phyloP scores from a whole-genome alignment of 2,113 vertebrate genomes.

The Isichthys henryi region DNA sequence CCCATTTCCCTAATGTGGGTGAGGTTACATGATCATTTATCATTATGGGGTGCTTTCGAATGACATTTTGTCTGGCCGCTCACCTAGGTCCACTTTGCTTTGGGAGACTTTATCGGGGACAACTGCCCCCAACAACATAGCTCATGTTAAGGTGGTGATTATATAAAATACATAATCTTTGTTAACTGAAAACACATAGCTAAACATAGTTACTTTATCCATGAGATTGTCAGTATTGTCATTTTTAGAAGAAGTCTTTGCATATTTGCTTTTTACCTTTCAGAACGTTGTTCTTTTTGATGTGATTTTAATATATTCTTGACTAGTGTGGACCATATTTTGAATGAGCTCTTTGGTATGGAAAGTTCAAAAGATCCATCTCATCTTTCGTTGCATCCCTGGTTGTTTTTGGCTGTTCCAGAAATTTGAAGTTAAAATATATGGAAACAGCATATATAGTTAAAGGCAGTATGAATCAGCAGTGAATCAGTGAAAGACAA shows the following conservation, averaged over 20 bases:
- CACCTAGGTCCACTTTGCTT: not conserved
- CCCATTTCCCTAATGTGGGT: not conserved
- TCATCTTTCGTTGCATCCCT: not conserved
- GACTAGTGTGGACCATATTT: not conserved
- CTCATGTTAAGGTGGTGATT: not conserved
- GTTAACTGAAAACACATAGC: not conserved
- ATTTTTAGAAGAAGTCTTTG: not conserved
- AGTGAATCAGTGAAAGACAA: not conserved
- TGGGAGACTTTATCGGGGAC: not conserved
- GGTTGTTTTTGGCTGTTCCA: not conserved
- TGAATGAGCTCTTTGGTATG: not conserved
- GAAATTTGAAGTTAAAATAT: not conserved
- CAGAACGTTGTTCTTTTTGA: not conserved
- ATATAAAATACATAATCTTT: not conserved
- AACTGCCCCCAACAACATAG: not conserved
- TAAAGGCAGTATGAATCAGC: not conserved
- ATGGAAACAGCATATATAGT: not conserved
- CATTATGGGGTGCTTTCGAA: not conserved
- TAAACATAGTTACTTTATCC: not conserved
- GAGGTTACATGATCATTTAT: not conserved
- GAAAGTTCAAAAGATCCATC: not conserved
- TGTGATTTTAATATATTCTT: not conserved
- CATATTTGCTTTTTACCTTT: not conserved
- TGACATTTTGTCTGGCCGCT: not conserved
- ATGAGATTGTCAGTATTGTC: not conserved